phyloP scores from a whole-genome alignment of 2,888 invertebrate species.

The Pristionchus maxplancki region DNA sequence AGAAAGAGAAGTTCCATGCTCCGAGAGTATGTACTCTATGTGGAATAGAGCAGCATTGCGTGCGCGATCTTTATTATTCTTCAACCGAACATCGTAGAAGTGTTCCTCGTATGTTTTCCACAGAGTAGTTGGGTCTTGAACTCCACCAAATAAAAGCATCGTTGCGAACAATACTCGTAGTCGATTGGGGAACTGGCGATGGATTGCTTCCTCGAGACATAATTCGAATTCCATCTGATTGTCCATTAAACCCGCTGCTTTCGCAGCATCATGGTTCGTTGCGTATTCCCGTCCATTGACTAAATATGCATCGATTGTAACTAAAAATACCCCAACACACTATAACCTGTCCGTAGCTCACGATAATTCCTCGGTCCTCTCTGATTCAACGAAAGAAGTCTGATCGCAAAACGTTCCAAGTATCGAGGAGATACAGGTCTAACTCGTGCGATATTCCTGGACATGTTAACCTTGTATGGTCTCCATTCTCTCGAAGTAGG shows the following conservation, averaged over 20 bases:
- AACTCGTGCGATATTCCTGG: neutral
- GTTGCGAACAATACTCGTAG: neutral
- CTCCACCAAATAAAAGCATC: neutral
- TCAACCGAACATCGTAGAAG: neutral
- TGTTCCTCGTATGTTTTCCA: neutral
- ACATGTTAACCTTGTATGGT: neutral
- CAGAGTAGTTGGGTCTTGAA: neutral
- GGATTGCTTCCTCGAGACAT: neutral
- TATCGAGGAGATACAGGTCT: neutral
- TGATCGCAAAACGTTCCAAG: neutral
- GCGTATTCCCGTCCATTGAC: neutral
- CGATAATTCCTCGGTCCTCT: neutral
- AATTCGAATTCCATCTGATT: neutral
- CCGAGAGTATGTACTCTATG: neutral
- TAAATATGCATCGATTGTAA: neutral
- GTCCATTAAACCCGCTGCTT: neutral
- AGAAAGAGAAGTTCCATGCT: neutral
- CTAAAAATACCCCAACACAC: neutral
- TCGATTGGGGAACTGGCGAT: neutral
- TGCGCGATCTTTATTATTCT: too few relatives aligned
- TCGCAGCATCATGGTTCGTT: neutral
- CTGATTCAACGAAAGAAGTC: neutral
- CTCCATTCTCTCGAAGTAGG: neutral
- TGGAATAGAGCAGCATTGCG: neutral
- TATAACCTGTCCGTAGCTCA: neutral